Base-by-base conservation (phyloP, 2,113 vertebrate genomes). In the Pseudopodoces humilis region DNA sequence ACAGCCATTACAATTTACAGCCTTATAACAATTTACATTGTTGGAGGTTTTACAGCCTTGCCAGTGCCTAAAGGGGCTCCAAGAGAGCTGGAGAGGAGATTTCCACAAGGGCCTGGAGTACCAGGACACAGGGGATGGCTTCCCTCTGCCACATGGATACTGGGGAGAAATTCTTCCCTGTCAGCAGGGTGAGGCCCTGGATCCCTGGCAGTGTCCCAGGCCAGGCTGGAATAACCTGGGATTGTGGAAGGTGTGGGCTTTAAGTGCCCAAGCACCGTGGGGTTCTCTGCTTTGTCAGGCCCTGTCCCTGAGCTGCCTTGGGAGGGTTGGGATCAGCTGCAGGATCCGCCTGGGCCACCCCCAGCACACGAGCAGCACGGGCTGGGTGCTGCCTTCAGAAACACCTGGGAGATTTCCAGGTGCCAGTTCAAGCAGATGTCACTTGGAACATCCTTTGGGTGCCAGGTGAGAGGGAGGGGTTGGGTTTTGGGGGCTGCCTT, bases 361-460 rank as follows among this genome's bases (percentile, higher is more conserved):
- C 68, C n/a, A 21, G 60, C 30, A 17, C 11, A 31, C 0, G 1
- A 44, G 27, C 55, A 55, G 78, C 30, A 2, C 9, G 2, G 22
- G 4, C 30, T 67, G 9, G 9, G 39, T 6, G 60, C 5, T 28
- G 18, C 53, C 14, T 7, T 5, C 56, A 2, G 1, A 9, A 46
- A 16, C 18, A 13, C 15, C 1, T 2, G 25, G 6, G 77, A 37
- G 39, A 14, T 46, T 62, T 2, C 52, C 44, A 10, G 3, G 4
- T 10, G 60, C 6, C 37, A 4, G 47, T 41, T 41, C 1, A 9
- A 20, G 47, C 13, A 44, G 58, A 2, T 0, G 0, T 28, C 37
- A 1, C 81, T 59, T 31, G 56, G 49, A 53, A 33, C 82, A 72
- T 43, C 43, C 52, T 44, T 53, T 30, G 65, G 72, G 0, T 37